Conservation (phyloP, 2,797 vertebrate genomes). For the Chiroxiphia lanceolata region DNA sequence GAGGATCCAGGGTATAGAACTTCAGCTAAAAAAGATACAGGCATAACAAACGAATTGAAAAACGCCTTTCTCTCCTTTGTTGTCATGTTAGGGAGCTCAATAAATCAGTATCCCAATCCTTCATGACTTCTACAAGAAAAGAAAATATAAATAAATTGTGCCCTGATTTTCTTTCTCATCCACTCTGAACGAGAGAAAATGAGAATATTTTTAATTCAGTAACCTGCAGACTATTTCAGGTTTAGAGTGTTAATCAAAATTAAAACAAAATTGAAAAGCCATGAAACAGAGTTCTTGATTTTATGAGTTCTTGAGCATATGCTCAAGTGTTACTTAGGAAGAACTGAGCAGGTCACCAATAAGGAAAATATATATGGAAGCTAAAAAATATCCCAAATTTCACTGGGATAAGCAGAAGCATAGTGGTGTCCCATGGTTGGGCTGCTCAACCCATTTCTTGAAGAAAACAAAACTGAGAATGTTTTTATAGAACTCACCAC, state of each 20-base stretch:
- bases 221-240: not conserved
- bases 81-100: not conserved
- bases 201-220: not conserved
- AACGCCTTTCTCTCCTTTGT: not conserved
- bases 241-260: not conserved
- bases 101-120: not conserved
- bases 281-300: not conserved
- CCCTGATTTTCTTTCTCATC: not conserved
- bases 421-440: not conserved
- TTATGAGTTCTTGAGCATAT: not conserved
- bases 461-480: not conserved
- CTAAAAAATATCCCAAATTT: not conserved
- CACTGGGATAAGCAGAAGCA: not conserved
- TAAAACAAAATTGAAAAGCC: not conserved
- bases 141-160: not conserved
- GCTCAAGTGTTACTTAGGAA: not conserved
- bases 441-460: not conserved
- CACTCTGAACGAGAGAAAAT: not conserved
- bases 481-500: conserved; percentile 68
- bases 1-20: not conserved
- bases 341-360: not conserved
- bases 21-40: not conserved
- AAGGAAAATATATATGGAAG: not conserved
- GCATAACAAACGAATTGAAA: not conserved
- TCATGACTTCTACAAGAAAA: not conserved